Evolutionary conservation across 2,113 vertebrate species (phyloP), one percentile per base, ranked within the genome.

Genomic region (Eulemur rufifrons): DNA sequence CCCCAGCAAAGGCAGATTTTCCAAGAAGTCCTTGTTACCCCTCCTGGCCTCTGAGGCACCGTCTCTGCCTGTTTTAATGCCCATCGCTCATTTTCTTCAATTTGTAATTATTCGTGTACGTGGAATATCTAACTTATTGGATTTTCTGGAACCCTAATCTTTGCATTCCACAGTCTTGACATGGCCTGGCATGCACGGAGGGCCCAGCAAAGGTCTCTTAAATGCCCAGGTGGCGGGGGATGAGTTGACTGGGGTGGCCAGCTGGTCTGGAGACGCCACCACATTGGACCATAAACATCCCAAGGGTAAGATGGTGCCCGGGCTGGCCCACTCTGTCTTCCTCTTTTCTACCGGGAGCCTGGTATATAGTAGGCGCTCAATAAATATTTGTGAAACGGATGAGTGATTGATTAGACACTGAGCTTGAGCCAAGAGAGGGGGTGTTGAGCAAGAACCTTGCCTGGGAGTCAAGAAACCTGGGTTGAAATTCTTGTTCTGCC

Each of bases 161-260:
- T 13, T 37, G n/a, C n/a, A 61, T 61, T 69, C 50, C 32, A 2
- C 25, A 13, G 34, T 27, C 61, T 15, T 18, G 61, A 50, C 37
- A 34, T 39, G 4, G 21, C 39, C 50, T 18, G 78, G 37, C 5
- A 7, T 25, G 20, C 12, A 47, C 23, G 15, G 56, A 64, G 14
- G 47, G 11, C 78, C 12, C 4, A 0, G 5, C 2, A 47, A 20
- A 63, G 14, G 9, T n/a, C n/a, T n/a, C 1, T 6, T 1, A 69
- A n/a, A 50, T 37, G n/a, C 21, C 11, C 0, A 39, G 11, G 39
- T 45, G 37, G 10, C 59, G 47, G 39, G 64, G 74, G 37, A 45
- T 39, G 66, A 18, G 9, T 29, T n/a, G 6, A 20, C 8, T 25
- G 2, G 42, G 37, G 2, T 11, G 21, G 29, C 45, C 68, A 56